Evolutionary conservation across 2,113 vertebrate genomes (phyloP), one percentile per base, ranked within the genome.

Genomic region (Heloderma charlesbogerti): DNA sequence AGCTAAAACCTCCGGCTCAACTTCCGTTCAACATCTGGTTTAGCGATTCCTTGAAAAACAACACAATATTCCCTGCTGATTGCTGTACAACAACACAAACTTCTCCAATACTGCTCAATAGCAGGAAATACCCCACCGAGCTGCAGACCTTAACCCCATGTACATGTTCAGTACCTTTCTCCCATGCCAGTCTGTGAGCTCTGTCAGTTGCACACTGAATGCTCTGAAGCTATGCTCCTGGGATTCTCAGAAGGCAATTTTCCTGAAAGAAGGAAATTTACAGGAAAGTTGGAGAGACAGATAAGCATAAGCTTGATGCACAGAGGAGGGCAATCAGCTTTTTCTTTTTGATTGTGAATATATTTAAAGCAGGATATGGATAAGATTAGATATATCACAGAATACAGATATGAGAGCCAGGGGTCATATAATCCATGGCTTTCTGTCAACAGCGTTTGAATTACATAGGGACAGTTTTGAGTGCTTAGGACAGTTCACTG

Each of bases 21-120:
- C 95, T 95, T 90, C 6, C 90, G 90, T 89, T 91, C 95, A 80
- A 95, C 97, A 97, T 97, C 97, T 97, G 97, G 93, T 97, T 96
- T 93, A 96, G 96, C 95, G 87, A 97, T 97, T 96, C 93, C 94
- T 96, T 93, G 94, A 87, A 94, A 97, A 96, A 91, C 96, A 97
- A 96, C 96, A 91, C 96, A 97, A 95, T 88, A 94, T 96, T 96
- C 96, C 96, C 96, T 96, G 96, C 97, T 66, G 94, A 92, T 66
- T 79, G 84, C 93, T 94, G 95, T 94, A 84, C 93, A 91, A 94
- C 80, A 94, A 88, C 96, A 88, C 86, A 93, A 40, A 91, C 92
- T 92, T 91, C 87, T 82, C 89, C 88, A 95, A 92, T 85, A 89
- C 93, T 10, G 15, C 89, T 95, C 48, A 89, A 45, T 29, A 74